Conservation (phyloP, 1,140 invertebrate genomes). For the Drosophila insularis region DNA sequence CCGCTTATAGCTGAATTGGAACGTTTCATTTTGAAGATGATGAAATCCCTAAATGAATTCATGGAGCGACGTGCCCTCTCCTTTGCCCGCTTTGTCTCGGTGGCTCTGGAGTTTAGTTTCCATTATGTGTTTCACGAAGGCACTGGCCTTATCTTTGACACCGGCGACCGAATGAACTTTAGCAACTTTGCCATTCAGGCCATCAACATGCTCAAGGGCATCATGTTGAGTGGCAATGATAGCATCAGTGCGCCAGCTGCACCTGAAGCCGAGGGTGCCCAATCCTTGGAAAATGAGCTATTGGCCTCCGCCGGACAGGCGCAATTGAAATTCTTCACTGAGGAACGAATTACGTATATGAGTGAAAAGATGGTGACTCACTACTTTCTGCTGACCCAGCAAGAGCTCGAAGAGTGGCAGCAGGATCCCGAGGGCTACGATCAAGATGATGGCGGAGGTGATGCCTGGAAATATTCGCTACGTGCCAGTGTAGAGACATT, state of each 20-base stretch:
- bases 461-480: conserved; percentile 95
- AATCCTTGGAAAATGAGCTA: conserved; percentile 50
- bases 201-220: conserved; percentile 93
- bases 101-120: conserved; percentile 91
- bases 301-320: conserved; percentile 72
- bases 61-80: conserved; percentile 90
- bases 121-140: conserved; percentile 93
- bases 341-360: conserved; percentile 88
- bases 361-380: conserved; percentile 92
- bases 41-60: conserved; percentile 90
- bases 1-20: conserved; percentile 86
- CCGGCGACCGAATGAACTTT: conserved; percentile 88
- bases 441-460: conserved; percentile 93
- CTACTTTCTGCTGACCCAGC: conserved; percentile 92
- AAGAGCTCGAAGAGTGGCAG: conserved; percentile 95
- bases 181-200: conserved; percentile 67
- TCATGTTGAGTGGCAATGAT: conserved; percentile 87
- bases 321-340: conserved; percentile 88
- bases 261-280: conserved; percentile 2
- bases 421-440: conserved; percentile 94
- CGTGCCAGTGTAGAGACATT: conserved; percentile 94
- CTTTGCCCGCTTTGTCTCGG: conserved; percentile 90
- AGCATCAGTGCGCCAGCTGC: conserved; percentile 52
- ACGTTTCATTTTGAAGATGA: conserved; percentile 91
- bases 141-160: conserved; percentile 83